A percentile compares a stretch with the other conserved stretches of the same genome.
Evolutionary conservation across 2,888 invertebrate genomes (phyloP).

Genomic region (Xestia sexstrigata): DNA sequence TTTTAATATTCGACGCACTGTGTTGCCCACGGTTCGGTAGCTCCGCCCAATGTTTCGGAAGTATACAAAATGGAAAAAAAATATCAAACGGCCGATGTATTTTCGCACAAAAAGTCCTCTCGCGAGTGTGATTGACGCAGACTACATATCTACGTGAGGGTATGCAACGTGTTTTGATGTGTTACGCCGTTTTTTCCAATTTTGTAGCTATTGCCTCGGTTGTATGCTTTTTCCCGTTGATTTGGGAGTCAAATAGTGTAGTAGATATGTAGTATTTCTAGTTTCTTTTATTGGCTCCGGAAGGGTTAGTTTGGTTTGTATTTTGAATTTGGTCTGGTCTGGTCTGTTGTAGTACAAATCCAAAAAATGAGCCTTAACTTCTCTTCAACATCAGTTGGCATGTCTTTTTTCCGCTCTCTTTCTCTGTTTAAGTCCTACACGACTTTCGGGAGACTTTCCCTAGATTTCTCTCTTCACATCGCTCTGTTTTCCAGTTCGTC

Average conservation of each 20-base stretch:
- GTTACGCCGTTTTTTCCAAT: slow-evolving; percentile 52
- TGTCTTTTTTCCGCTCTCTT: not conserved
- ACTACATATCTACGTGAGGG: slow-evolving; percentile 62
- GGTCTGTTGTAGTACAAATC: not conserved
- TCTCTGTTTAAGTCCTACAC: not conserved
- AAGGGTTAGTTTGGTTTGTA: not conserved
- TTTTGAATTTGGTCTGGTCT: not conserved
- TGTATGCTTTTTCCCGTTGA: slow-evolving; percentile 42
- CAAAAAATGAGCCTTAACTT: not conserved
- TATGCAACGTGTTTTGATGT: slow-evolving; percentile 58
- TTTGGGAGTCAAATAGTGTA: slow-evolving; percentile 44
- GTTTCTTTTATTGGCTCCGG: slow-evolving; percentile 3
- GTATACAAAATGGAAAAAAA: slow-evolving; percentile 70
- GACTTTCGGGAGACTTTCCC: not conserved
- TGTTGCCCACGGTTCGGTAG: slow-evolving; percentile 77
- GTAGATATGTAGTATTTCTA: slow-evolving; percentile 12
- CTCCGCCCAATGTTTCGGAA: slow-evolving; percentile 70
- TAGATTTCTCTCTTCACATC: not conserved
- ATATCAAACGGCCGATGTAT: slow-evolving; percentile 72
- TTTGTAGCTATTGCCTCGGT: slow-evolving; percentile 39
- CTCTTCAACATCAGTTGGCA: not conserved
- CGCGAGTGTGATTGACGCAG: slow-evolving; percentile 75
- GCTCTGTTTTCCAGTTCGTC: not conserved
- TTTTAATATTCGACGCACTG: slow-evolving; percentile 82
- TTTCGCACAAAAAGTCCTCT: slow-evolving; percentile 74